Evolutionary conservation across 2,113 vertebrate genomes (phyloP).

Genomic region (Silurus meridionalis): DNA sequence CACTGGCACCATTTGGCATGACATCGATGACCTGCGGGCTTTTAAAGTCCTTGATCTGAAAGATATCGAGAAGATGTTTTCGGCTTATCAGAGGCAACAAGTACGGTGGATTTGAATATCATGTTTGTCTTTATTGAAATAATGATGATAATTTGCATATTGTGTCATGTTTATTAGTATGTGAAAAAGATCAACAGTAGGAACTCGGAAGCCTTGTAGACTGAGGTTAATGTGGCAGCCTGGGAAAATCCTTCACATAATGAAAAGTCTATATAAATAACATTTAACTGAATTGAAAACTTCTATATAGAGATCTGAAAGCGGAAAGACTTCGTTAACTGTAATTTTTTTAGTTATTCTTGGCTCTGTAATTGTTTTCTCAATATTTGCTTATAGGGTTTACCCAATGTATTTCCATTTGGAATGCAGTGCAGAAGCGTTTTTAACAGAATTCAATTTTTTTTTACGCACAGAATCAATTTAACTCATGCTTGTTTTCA

Average conservation of each 20-base stretch:
- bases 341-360: background rate
- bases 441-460: background rate
- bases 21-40: conserved; percentile 89
- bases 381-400: background rate
- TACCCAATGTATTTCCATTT: background rate
- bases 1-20: conserved; percentile 90
- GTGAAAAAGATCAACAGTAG: background rate
- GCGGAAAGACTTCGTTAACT: too few species aligned
- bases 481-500: background rate
- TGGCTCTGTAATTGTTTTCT: background rate
- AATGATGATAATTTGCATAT: background rate
- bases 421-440: background rate
- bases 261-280: background rate
- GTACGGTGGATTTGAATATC: conserved; percentile 56
- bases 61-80: conserved; percentile 98
- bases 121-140: background rate
- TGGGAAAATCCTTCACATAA: conserved; percentile 6
- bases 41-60: conserved; percentile 90
- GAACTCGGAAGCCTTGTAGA: background rate
- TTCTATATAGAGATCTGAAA: too few species aligned
- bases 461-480: background rate
- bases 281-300: too few species aligned
- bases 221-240: background rate
- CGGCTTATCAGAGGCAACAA: conserved; percentile 90
- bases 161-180: background rate